Evolutionary conservation across 2,888 invertebrate species (phyloP).

Genomic region (Entomobrya proxima): DNA sequence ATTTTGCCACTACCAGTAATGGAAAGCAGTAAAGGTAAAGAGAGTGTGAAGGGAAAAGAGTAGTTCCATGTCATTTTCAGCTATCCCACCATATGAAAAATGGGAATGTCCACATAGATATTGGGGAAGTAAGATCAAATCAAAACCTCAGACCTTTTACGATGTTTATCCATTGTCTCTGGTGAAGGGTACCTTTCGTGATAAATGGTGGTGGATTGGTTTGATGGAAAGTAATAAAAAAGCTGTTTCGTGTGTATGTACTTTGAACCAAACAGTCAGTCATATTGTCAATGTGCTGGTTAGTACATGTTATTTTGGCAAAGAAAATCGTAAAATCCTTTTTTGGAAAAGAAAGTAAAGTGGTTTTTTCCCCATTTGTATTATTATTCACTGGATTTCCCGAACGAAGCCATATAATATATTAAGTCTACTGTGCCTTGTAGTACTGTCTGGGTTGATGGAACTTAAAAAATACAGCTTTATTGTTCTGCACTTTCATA

Average conservation of each 20-base stretch:
- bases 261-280: not conserved
- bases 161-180: too few species aligned
- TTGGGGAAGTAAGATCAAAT: too few species aligned
- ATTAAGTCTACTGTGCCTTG: too few species aligned
- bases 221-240: not conserved
- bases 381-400: not conserved
- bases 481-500: not conserved
- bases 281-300: not conserved
- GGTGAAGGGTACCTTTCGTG: not conserved
- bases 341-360: not conserved
- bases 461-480: not conserved
- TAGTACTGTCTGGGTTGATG: not conserved
- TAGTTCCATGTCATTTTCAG: not conserved
- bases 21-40: too few species aligned
- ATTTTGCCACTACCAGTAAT: too few species aligned
- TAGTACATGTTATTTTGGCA: not conserved
- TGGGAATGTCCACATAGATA: too few species aligned
- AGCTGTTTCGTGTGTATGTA: not conserved
- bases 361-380: not conserved
- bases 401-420: too few species aligned
- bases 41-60: not conserved
- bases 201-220: not conserved
- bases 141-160: too few species aligned
- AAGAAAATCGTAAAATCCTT: not conserved
- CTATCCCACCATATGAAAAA: not conserved